Evolutionary conservation across 2,888 invertebrate genomes (phyloP), one percentile per base, ranked within the genome.

Genomic region (Orthosia cruda): DNA sequence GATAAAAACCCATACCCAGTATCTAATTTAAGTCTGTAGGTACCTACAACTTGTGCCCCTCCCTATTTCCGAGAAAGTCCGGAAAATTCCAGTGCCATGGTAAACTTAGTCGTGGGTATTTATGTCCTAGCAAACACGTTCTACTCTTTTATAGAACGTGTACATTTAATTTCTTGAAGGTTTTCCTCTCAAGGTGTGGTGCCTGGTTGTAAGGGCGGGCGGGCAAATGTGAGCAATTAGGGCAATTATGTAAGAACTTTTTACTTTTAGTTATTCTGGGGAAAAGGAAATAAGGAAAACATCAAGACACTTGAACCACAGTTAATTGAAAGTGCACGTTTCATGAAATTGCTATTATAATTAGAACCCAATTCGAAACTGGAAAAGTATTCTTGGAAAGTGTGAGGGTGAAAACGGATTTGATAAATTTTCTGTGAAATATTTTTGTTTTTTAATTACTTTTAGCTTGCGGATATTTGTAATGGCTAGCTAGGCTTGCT

Each of bases 41-140:
- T 40, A 40, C 11, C 12, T 67, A 18, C 20, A 18, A 12, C 16
- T 47, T 32, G 16, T 1, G 4, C 58, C 45, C 3, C 26, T 9
- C 13, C 4, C 9, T 16, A 13, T 50, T 32, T 26, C 13, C 18
- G 20, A 40, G 16, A 76, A 52, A 57, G 12, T 64, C 64, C 61
- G 54, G 50, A 47, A 79, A 59, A 59, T 47, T 78, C 45, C 20
- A n/a, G 47, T 12, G 12, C 11, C 23, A 47, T 79, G 70, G 83
- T 52, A 3, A 66, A 20, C 77, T 45, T 62, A 66, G 62, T 13
- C 15, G 49, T 32, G 18, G n/a, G 23, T 82, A 77, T 77, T 81
- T 77, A 81, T 67, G 52, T 76, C 55, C 40, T 13, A 57, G 11
- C 15, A 11, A 57, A 83, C 80, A 80, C 80, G 74, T 80, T 80